A percentile compares a stretch with the other conserved stretches of the same genome.
Conservation (phyloP, 1,140 invertebrate species). For the Gonioctena quinquepunctata region DNA sequence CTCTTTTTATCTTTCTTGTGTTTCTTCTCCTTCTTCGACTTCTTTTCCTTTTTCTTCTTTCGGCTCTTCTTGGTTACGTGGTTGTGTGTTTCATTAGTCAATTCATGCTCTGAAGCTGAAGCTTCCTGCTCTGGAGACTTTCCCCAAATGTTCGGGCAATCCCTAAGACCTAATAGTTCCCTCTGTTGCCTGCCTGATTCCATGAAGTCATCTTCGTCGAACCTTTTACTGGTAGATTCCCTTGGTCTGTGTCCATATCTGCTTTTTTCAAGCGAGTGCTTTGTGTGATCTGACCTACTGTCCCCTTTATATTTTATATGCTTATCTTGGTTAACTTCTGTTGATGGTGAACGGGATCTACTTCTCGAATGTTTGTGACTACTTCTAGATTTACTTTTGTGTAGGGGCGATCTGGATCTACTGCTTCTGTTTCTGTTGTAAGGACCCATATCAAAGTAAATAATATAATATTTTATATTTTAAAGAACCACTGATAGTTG, state of each 20-base stretch:
- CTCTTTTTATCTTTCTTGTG: slow-evolving; percentile 57
- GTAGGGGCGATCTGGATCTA: neutral
- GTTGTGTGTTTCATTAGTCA: slow-evolving; percentile 54
- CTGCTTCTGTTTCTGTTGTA: neutral
- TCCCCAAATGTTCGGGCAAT: slow-evolving; percentile 71
- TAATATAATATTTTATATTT: neutral
- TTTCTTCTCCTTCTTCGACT: slow-evolving; percentile 58
- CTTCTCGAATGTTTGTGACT: neutral
- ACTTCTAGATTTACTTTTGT: neutral
- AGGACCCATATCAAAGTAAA: neutral
- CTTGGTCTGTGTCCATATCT: slow-evolving; percentile 13
- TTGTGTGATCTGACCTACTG: neutral
- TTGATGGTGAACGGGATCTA: slow-evolving; percentile 3
- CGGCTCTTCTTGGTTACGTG: slow-evolving; percentile 43
- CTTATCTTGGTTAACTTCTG: neutral
- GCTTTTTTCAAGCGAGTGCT: neutral
- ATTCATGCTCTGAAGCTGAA: slow-evolving; percentile 14
- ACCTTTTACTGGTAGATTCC: slow-evolving; percentile 21
- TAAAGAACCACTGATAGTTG: too few relatives aligned
- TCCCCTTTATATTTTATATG: neutral
- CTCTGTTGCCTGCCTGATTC: slow-evolving; percentile 70
- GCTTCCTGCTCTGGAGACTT: slow-evolving; percentile 69
- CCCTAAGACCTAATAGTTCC: slow-evolving; percentile 72
- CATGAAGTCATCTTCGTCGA: slow-evolving; percentile 62
- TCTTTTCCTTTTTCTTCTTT: slow-evolving; percentile 56